Conservation (phyloP, 92 coral and sea anemone species). For the Porites cylindrica region DNA sequence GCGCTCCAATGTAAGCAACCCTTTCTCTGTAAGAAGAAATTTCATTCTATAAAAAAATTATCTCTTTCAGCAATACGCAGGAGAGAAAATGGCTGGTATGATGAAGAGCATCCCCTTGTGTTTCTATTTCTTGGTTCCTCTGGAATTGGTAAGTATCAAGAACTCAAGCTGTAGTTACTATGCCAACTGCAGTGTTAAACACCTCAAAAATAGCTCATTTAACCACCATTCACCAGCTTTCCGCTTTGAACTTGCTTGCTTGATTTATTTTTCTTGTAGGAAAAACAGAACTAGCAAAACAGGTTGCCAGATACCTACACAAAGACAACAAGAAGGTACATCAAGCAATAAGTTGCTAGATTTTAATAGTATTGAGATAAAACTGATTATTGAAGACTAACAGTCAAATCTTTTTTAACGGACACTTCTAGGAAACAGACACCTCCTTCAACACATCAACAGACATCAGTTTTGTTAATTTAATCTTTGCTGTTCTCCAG, state of each 20-base stretch:
- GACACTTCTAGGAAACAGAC: too few relatives aligned
- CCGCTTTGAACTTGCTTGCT: background rate
- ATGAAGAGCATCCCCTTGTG: conserved; percentile 95
- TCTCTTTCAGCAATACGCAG: conserved; percentile 86
- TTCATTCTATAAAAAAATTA: background rate
- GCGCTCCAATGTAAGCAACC: too few relatives aligned
- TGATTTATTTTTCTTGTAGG: conserved; percentile 57
- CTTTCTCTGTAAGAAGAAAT: too few relatives aligned
- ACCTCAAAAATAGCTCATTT: background rate
- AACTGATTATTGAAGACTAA: background rate
- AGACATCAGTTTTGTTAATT: too few relatives aligned
- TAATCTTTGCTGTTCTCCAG: too few relatives aligned
- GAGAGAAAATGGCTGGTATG: conserved; percentile 99
- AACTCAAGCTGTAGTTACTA: background rate
- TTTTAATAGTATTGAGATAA: background rate
- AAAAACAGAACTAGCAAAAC: conserved; percentile 98
- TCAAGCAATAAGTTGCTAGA: background rate
- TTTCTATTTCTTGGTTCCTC: conserved; percentile 97
- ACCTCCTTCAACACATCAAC: too few relatives aligned
- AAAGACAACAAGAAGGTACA: conserved; percentile 95
- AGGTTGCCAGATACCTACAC: conserved; percentile 97
- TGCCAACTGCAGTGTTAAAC: too few relatives aligned
- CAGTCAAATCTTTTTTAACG: too few relatives aligned
- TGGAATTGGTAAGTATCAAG: conserved; percentile 84
- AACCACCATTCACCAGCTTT: too few relatives aligned